These are phyloP conservation scores for Toxotes lorentzi DNA, from an alignment of 2,797 vertebrate species.

Conservation along the genomic window DNA sequence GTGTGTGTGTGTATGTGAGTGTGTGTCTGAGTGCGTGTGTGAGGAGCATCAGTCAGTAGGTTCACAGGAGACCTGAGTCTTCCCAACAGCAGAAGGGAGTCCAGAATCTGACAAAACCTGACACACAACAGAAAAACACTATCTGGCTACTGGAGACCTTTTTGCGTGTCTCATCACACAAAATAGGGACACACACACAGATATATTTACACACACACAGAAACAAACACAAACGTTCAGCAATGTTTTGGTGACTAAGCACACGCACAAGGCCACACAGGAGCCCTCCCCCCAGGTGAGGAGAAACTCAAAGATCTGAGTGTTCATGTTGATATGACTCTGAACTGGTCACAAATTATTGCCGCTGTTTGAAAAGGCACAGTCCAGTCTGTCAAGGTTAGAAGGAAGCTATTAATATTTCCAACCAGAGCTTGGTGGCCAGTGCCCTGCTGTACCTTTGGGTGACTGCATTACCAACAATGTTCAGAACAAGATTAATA, in stretches of 20 bases:
- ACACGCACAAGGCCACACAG: background rate
- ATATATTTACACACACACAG: background rate
- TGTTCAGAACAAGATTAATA: slow-evolving; percentile 1
- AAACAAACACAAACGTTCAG: background rate
- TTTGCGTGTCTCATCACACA: slow-evolving; percentile 25
- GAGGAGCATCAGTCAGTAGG: background rate
- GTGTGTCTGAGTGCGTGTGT: slow-evolving; percentile 4
- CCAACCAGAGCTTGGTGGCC: background rate
- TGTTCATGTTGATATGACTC: background rate
- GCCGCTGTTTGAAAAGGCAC: background rate
- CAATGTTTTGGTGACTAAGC: background rate
- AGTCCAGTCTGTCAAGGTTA: background rate
- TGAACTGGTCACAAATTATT: background rate
- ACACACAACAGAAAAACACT: slow-evolving; percentile 50
- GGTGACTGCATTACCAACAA: slow-evolving; percentile 2
- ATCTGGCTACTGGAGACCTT: slow-evolving; percentile 60
- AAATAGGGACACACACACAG: background rate
- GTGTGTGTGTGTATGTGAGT: slow-evolving; percentile 2
- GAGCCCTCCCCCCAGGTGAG: background rate
- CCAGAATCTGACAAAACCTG: slow-evolving; percentile 51
- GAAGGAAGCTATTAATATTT: background rate
- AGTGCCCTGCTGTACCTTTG: background rate
- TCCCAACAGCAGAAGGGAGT: slow-evolving; percentile 28
- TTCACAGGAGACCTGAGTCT: slow-evolving; percentile 36
- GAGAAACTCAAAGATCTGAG: background rate